phyloP scores from a whole-genome alignment of 2,888 invertebrate genomes.

The Acleris cristana region DNA sequence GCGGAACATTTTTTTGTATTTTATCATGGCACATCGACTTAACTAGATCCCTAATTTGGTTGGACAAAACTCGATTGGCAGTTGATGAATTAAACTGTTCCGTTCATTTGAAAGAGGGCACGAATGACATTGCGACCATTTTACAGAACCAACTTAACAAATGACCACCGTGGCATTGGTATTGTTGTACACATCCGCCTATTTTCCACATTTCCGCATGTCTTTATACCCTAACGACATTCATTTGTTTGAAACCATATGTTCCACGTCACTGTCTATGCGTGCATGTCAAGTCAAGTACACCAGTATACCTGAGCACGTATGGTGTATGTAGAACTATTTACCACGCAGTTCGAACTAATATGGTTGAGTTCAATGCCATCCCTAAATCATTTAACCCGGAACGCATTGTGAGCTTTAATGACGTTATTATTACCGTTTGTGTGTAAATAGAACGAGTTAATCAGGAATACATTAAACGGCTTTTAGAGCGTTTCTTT shows the following conservation, averaged over 20 bases:
- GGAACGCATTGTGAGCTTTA: slow-evolving; percentile 41
- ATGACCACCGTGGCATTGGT: slow-evolving; percentile 2
- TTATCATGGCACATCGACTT: no score
- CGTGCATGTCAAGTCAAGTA: slow-evolving; percentile 9
- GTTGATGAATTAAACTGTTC: no score
- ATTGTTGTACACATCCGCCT: slow-evolving; percentile 22
- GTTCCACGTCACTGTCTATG: slow-evolving; percentile 23
- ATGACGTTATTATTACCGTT: slow-evolving; percentile 33
- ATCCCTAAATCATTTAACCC: slow-evolving; percentile 38
- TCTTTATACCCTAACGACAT: slow-evolving; percentile 19
- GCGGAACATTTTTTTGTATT: no score
- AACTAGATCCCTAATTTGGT: no score
- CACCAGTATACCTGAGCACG: slow-evolving; percentile 23
- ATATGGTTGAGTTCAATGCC: slow-evolving; percentile 37
- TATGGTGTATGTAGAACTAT: slow-evolving; percentile 9
- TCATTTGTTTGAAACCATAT: slow-evolving; percentile 27
- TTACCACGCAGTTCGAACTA: slow-evolving; percentile 25
- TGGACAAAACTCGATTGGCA: no score
- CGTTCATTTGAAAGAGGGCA: no score
- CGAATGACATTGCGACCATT: no score
- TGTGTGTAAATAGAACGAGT: slow-evolving; percentile 37
- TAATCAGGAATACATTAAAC: slow-evolving; percentile 18
- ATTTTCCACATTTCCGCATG: slow-evolving; percentile 28
- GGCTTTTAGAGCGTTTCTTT: background rate
- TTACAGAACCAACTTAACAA: background rate